Evolutionary conservation across 2,797 vertebrate genomes (phyloP), one percentile per base, ranked within the genome.

Genomic region (Poeciliopsis turneri): DNA sequence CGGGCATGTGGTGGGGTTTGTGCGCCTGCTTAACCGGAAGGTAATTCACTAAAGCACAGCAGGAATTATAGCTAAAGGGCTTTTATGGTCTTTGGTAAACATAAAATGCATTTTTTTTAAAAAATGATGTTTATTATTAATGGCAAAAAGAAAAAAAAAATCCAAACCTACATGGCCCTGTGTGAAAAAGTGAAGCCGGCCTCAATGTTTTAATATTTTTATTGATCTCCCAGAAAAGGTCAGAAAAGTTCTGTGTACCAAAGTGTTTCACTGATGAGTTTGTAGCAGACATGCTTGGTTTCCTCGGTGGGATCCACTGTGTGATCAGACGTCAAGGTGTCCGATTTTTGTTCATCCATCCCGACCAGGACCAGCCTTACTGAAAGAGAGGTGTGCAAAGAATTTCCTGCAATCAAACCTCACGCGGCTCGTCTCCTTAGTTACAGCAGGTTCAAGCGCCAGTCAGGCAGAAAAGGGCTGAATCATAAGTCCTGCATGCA

Each of bases 351-450:
- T 61, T 15, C 15, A 33, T 33, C 28, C 28, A 51, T 55, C 53
- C 53, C 9, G 7, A 55, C 53, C 53, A 55, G 53, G n/a, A 55
- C 5, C 57, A 33, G 49, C 57, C 61, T 66, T 8, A 20, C 15
- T 20, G 30, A 36, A 9, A 66, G 33, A 39, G 33, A 66, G 30
- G 30, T 18, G 59, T 6, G 30, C 30, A 25, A 55, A 33, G 5
- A 33, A 18, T 41, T 20, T 28, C 43, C 74, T 51, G 72, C 80
- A 72, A 51, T 82, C 86, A 78, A 75, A 77, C 46, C 68, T 18
- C 0, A 41, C 83, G 76, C 61, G 46, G 61, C 82, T 82, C 78
- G 30, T 81, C 53, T 78, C 47, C 55, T 79, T 88, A 72, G 81
- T 85, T 81, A 81, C 51, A 5, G 11, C 75, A 82, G 25, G 64